phyloP scores from a whole-genome alignment of 2,888 invertebrate genomes.

The Iphiclides podalirius region DNA sequence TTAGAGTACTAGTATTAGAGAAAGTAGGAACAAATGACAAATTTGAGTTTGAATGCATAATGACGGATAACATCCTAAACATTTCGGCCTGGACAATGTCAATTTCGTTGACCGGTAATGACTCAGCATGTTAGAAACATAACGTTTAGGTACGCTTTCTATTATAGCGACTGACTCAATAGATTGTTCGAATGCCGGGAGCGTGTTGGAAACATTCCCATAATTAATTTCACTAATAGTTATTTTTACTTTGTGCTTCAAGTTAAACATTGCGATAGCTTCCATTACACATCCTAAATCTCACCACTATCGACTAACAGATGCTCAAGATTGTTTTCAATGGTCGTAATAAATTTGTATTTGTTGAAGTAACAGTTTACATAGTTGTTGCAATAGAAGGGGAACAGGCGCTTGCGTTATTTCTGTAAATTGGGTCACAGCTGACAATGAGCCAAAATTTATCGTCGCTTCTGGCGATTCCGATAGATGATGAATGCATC shows the following conservation, averaged over 20 bases:
- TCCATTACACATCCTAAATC: neutral
- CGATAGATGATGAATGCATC: neutral
- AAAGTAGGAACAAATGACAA: neutral
- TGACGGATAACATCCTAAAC: neutral
- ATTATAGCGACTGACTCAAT: slow-evolving; percentile 16
- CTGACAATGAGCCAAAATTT: slow-evolving; percentile 21
- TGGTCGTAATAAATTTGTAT: no score
- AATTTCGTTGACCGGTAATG: slow-evolving; percentile 3
- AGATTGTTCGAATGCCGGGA: slow-evolving; percentile 3
- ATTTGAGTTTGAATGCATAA: neutral
- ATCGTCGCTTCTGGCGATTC: neutral
- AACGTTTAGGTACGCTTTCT: slow-evolving; percentile 24
- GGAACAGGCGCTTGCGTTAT: slow-evolving; percentile 8
- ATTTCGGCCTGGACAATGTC: neutral
- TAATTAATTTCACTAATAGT: slow-evolving; percentile 11
- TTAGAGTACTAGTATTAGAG: no score
- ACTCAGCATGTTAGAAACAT: slow-evolving; percentile 14
- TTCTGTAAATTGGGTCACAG: slow-evolving; percentile 17
- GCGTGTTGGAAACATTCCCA: slow-evolving; percentile 16
- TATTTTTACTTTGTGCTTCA: slow-evolving; percentile 6
- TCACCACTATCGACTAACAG: no score
- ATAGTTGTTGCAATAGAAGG: no score
- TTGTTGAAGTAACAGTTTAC: neutral
- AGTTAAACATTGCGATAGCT: neutral
- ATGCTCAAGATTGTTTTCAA: no score